Base-by-base conservation (phyloP, 2,888 invertebrate genomes). In the Gortyna flavago region DNA sequence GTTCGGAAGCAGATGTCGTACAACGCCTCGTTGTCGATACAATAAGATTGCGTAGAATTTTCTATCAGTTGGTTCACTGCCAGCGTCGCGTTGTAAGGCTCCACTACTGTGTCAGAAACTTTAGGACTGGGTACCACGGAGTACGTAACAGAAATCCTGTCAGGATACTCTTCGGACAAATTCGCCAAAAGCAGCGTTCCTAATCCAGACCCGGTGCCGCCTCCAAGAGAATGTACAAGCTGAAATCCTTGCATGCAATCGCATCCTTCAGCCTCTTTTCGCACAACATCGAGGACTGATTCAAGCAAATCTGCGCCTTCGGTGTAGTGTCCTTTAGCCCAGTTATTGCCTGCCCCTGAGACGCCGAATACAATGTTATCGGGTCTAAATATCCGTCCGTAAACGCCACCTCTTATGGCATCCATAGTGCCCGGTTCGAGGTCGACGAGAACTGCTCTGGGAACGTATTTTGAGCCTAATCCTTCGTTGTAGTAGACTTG, bases 1-100 rank as follows among this genome's bases (percentile, higher is more conserved):
- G 98, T 98, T 77, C 98, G 95, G 95, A 98, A 98, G 95, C 98
- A 98, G 88, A 98, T 98, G 89, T 98, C 98, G 92, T 98, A 98
- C 57, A 98, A 94, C 32, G 98, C 98, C 93, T 98, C 98, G 90
- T 98, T 98, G 92, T 98, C 98, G 79, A 98, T 98, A 88, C 98
- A 98, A 90, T 97, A 98, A 0, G 98, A 89, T 75, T 95, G 92
- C 95, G 97, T 89, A 89, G 95, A 97, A 90, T 98, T 98, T 89
- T 98, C 98, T 68, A 98, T 97, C 54, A 98, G 93, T 87, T 98
- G 98, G 85, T 98, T 94, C 0, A 94, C 83, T 0, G 95, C 97
- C 51, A 98, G 94, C 4, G 98, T 98, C 11, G 98, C 98, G 89
- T 98, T 98, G 95, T 98, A 98, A 0, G 95, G 95, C 72, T 95